A percentile compares a stretch with the other conserved stretches of the same genome.
These are phyloP conservation scores for Drosophila borealis DNA, from an alignment of 2,888 invertebrate genomes.

Conservation along the genomic window DNA sequence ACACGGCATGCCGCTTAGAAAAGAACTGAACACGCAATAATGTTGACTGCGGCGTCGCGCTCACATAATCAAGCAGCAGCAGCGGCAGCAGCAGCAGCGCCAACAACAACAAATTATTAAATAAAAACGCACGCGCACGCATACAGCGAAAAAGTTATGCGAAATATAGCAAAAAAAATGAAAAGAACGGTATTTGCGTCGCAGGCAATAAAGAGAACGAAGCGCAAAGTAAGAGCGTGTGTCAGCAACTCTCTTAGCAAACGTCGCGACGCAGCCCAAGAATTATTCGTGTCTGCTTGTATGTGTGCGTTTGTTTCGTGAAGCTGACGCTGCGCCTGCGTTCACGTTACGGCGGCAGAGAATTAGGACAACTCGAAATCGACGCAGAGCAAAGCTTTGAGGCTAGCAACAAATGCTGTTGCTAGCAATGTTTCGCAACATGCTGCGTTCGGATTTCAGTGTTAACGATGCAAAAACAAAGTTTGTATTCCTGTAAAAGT, in stretches of 20 bases:
- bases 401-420: constrained; percentile 1
- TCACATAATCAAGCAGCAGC: constrained; percentile 70
- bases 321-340: constrained; percentile 49
- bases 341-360: constrained; percentile 6
- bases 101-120: constrained; percentile 80
- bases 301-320: constrained; percentile 6
- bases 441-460: constrained; percentile 1
- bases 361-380: constrained; percentile 27
- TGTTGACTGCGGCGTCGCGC: constrained; percentile 68
- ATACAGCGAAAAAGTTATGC: constrained; percentile 69
- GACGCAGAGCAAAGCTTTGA: not conserved
- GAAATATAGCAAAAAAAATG: constrained; percentile 58
- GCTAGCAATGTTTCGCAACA: not conserved
- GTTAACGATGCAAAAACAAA: not conserved
- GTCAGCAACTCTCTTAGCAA: constrained; percentile 34
- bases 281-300: constrained; percentile 18
- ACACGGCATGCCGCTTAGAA: constrained; percentile 84
- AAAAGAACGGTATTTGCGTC: constrained; percentile 80
- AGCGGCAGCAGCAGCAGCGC: constrained; percentile 49
- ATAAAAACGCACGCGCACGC: constrained; percentile 76
- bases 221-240: constrained; percentile 27
- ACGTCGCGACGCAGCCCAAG: constrained; percentile 33
- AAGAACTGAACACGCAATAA: constrained; percentile 82
- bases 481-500: too few species aligned
- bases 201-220: constrained; percentile 55